These are phyloP conservation scores for Seriola quinqueradiata DNA, from an alignment of 2,113 vertebrate species.

Conservation along the genomic window DNA sequence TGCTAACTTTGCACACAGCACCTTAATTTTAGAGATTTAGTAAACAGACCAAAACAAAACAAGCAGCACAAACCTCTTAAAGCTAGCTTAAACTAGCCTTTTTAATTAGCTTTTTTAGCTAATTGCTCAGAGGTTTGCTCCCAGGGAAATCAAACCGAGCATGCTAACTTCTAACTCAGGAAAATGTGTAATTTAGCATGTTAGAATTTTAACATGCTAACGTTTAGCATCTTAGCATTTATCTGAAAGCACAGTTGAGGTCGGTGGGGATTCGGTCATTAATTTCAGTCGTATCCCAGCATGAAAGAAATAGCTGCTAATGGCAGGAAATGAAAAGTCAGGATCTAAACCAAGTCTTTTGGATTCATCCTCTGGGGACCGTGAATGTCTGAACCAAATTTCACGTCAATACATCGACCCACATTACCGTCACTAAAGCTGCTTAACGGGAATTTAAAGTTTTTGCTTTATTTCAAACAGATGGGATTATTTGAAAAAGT, in stretches of 20 bases:
- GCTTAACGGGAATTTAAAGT: background rate
- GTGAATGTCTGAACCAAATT: too few relatives aligned
- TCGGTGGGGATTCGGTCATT: too few relatives aligned
- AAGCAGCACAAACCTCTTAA: too few relatives aligned
- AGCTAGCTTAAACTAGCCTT: background rate
- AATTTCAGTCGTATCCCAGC: too few relatives aligned
- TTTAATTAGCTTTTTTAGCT: background rate
- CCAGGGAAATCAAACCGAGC: background rate
- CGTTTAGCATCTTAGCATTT: background rate
- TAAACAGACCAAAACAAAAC: too few relatives aligned
- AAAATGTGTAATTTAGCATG: background rate
- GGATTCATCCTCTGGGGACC: too few relatives aligned
- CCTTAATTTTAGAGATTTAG: too few relatives aligned
- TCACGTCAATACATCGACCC: background rate
- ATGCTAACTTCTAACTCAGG: background rate
- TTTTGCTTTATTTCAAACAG: background rate
- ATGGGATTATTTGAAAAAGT: too few relatives aligned
- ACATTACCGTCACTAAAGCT: background rate
- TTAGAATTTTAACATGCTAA: background rate
- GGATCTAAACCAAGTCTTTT: too few relatives aligned
- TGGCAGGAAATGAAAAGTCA: too few relatives aligned
- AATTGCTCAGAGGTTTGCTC: background rate
- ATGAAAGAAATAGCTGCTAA: too few relatives aligned
- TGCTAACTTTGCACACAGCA: too few relatives aligned
- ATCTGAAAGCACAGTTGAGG: background rate